These are phyloP conservation scores for Sus scrofa DNA, from an alignment of 2,113 vertebrate species.

Conservation along the genomic window DNA sequence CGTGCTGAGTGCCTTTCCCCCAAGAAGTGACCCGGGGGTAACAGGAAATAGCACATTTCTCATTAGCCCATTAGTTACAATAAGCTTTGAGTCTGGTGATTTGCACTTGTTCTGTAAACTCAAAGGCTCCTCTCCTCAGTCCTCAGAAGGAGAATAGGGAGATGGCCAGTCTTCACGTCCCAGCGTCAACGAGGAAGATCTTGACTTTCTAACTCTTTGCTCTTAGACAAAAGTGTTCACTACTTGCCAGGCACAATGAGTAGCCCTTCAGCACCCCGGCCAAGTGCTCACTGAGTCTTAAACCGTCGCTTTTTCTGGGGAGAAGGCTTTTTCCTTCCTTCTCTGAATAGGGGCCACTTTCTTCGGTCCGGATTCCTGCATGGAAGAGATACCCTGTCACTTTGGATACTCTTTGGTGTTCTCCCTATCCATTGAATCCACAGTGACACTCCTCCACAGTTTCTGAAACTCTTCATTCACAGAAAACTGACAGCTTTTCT, in stretches of 20 bases:
- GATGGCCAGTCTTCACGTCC: conserved; percentile 74
- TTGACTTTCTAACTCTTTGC: conserved; percentile 57
- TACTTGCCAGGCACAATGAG: conserved; percentile 94
- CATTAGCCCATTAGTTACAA: conserved; percentile 76
- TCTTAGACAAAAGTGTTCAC: conserved; percentile 76
- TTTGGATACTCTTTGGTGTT: conserved; percentile 99
- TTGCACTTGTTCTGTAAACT: conserved; percentile 78
- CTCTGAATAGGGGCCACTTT: conserved; percentile 96
- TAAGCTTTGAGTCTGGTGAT: conserved; percentile 64
- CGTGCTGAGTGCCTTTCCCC: conserved; percentile 75
- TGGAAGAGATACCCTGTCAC: conserved; percentile 98
- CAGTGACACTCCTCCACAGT: conserved; percentile 97
- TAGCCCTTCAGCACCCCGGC: conserved; percentile 98
- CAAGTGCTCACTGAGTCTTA: conserved; percentile 98
- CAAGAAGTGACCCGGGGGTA: conserved; percentile 61
- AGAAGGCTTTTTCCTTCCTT: conserved; percentile 95
- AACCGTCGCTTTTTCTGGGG: conserved; percentile 96
- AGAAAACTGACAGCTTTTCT: conserved; percentile 97
- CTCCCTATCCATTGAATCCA: conserved; percentile 98
- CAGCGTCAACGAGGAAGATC: conserved; percentile 57
- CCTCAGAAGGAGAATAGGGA: conserved; percentile 64
- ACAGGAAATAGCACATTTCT: conserved; percentile 66
- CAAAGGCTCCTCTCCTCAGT: conserved; percentile 76
- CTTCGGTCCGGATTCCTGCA: conserved; percentile 99
- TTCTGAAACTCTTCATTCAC: conserved; percentile 99